These are phyloP conservation scores for Alentia gelatinosa DNA, from an alignment of 2,888 invertebrate genomes.

Conservation along the genomic window DNA sequence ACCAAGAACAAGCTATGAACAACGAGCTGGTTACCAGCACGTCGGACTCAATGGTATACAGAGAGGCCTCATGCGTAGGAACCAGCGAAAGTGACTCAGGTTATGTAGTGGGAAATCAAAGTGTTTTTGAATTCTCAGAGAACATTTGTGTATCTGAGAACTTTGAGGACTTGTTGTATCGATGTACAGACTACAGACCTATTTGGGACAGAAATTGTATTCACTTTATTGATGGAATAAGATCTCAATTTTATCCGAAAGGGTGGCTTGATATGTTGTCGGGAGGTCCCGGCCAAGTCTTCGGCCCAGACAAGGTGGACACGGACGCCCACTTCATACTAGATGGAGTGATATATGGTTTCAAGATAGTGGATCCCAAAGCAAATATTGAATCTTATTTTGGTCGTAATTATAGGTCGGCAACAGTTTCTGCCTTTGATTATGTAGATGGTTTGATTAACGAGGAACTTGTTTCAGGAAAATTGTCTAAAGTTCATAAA, in stretches of 20 bases:
- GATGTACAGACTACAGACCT: background rate
- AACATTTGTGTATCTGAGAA: too few relatives aligned
- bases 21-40: too few relatives aligned
- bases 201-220: background rate
- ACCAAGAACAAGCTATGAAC: too few relatives aligned
- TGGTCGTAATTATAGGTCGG: background rate
- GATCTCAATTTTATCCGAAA: background rate
- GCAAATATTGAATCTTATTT: background rate
- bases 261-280: background rate
- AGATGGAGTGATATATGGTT: background rate
- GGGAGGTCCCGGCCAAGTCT: background rate
- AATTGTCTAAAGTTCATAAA: background rate
- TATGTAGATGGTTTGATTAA: background rate
- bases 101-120: too few relatives aligned
- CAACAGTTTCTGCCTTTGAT: background rate
- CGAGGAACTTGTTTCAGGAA: background rate
- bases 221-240: background rate
- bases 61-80: too few relatives aligned
- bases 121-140: too few relatives aligned
- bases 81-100: too few relatives aligned
- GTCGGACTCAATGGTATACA: too few relatives aligned
- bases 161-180: background rate
- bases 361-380: background rate
- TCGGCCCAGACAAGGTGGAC: background rate
- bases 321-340: background rate